These are phyloP conservation scores for Apamea epomidion DNA, from an alignment of 2,888 invertebrate species.

Conservation along the genomic window DNA sequence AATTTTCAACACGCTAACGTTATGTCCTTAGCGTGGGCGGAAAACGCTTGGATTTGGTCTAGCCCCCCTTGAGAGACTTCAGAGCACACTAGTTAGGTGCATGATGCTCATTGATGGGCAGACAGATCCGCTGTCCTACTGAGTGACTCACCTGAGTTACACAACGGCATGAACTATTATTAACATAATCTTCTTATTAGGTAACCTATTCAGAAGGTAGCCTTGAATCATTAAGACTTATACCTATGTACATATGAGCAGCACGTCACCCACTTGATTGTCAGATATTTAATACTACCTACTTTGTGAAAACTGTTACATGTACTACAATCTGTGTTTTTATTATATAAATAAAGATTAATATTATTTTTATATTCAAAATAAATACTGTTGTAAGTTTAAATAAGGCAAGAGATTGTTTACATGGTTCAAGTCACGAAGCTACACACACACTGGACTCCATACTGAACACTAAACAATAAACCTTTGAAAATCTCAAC, in stretches of 20 bases:
- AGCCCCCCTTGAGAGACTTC: not conserved
- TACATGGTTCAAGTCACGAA: not conserved
- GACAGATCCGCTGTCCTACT: not conserved
- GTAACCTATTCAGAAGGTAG: not conserved
- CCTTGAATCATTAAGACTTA: not conserved
- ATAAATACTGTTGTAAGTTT: not conserved
- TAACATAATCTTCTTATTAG: not conserved
- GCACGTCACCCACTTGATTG: no score
- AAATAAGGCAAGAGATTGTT: not conserved
- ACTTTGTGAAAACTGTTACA: no score
- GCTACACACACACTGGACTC: not conserved
- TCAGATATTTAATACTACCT: no score
- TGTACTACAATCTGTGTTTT: no score
- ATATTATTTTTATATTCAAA: not conserved
- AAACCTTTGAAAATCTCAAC: conserved; percentile 3
- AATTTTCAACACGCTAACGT: no score
- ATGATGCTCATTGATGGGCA: no score
- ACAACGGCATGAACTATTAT: not conserved
- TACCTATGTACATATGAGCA: no score
- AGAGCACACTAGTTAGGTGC: not conserved
- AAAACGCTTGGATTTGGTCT: no score
- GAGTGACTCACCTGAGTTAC: not conserved
- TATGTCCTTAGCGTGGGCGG: no score
- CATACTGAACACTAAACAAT: not conserved
- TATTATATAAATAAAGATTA: no score